Evolutionary conservation across 2,113 vertebrate genomes (phyloP).

Genomic region (Megalops atlanticus): DNA sequence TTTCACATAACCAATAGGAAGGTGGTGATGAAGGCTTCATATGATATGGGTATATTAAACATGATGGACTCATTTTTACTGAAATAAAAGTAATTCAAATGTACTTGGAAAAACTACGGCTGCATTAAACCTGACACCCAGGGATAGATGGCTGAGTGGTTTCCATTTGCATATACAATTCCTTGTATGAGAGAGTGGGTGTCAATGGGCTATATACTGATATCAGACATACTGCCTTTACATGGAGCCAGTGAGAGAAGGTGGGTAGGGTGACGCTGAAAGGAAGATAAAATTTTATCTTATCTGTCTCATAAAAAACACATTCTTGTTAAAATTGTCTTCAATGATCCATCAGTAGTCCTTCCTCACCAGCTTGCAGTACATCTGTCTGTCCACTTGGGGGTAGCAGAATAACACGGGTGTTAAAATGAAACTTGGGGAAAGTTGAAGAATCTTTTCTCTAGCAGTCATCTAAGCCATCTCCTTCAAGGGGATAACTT

Average conservation of each 20-base stretch:
- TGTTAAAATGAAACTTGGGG: background rate
- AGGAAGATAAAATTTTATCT: background rate
- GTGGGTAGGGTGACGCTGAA: background rate
- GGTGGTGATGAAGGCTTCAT: too few relatives aligned
- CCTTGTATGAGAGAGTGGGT: background rate
- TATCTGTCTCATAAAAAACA: background rate
- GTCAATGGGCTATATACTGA: background rate
- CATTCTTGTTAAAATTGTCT: background rate
- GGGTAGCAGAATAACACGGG: constrained; percentile 45
- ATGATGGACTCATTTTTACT: too few relatives aligned
- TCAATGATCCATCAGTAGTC: too few relatives aligned
- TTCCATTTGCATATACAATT: background rate
- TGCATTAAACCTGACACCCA: background rate
- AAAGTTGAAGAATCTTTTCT: background rate
- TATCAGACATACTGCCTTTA: background rate
- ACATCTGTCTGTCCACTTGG: constrained; percentile 46
- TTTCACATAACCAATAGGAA: too few relatives aligned
- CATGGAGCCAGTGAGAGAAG: background rate
- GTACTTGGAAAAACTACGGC: too few relatives aligned
- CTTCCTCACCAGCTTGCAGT: constrained; percentile 29
- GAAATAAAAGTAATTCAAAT: too few relatives aligned
- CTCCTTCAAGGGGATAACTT: constrained; percentile 51
- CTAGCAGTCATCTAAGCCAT: background rate
- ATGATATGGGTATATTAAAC: too few relatives aligned
- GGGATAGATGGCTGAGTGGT: background rate